Evolutionary conservation across 2,797 vertebrate genomes (phyloP), one percentile per base, ranked within the genome.

Genomic region (Lutra lutra): DNA sequence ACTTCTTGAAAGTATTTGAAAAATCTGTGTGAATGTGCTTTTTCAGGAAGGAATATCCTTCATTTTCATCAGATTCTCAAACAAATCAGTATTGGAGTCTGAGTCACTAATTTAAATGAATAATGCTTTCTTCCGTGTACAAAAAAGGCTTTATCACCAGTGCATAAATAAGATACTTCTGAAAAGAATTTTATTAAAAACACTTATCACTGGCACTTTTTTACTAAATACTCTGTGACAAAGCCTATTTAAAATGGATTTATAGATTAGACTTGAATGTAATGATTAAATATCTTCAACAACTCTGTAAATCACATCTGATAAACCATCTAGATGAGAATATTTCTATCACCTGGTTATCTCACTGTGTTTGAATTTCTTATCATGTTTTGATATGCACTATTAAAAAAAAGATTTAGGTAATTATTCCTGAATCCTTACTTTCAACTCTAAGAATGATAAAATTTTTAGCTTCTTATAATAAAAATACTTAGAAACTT

Each of bases 231-330:
- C 8, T 91, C 96, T 97, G 14, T 94, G 70, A 87, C 14, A 94
- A 95, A 93, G 27, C 7, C 17, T 73, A 56, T 88, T 95, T 94
- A 62, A 96, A 83, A 32, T 93, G 6, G 14, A 86, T 60, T 86
- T 90, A 40, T 54, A 92, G 56, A 58, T 79, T 58, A 83, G 4
- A 78, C n/a, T 70, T 87, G 20, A 51, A 86, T 60, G 1, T 77
- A 66, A 4, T 87, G 32, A 92, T 56, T 56, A 93, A 97, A 89
- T 95, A 82, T 12, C 64, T 68, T 68, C 13, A 94, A 90, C 32
- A 77, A 40, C 8, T 90, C n/a, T 97, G 82, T 38, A 93, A 89
- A 72, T 82, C 29, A 73, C 43, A 77, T 66, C 35, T 54, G 72
- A 72, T 62, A 85, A 70, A 40, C 29, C 27, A 89, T 58, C 56